Evolutionary conservation across 2,888 invertebrate genomes (phyloP).

Genomic region (Mythimna impura): DNA sequence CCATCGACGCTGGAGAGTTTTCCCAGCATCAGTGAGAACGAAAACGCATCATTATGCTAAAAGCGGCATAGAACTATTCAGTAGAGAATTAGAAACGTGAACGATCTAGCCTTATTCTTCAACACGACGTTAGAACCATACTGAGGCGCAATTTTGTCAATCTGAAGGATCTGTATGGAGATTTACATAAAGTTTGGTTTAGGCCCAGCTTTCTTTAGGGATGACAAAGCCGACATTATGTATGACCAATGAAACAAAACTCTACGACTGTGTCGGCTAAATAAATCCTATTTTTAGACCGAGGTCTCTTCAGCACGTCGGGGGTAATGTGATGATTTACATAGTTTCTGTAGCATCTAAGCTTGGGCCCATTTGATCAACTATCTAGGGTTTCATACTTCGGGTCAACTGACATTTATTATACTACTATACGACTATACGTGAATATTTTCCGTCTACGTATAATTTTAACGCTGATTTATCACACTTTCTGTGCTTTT

Average conservation of each 20-base stretch:
- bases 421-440: background rate
- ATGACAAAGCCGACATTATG: background rate
- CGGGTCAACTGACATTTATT: background rate
- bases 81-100: background rate
- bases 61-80: background rate
- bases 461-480: background rate
- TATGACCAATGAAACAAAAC: constrained; percentile 21
- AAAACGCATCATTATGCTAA: no score
- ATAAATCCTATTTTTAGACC: constrained; percentile 37
- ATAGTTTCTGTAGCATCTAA: constrained; percentile 21
- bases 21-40: no score
- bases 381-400: background rate
- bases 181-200: background rate
- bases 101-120: no score
- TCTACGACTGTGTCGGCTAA: background rate
- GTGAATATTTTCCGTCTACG: background rate
- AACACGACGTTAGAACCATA: background rate
- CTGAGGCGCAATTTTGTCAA: background rate
- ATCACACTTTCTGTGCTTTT: background rate
- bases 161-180: no score
- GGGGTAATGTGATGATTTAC: constrained; percentile 33
- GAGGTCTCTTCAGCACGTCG: background rate
- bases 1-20: no score
- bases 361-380: constrained; percentile 10
- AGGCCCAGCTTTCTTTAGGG: background rate